A percentile compares a stretch with the other conserved stretches of the same genome.
phyloP scores from a whole-genome alignment of 1,140 invertebrate genomes.

The Aphaenogaster floridana region DNA sequence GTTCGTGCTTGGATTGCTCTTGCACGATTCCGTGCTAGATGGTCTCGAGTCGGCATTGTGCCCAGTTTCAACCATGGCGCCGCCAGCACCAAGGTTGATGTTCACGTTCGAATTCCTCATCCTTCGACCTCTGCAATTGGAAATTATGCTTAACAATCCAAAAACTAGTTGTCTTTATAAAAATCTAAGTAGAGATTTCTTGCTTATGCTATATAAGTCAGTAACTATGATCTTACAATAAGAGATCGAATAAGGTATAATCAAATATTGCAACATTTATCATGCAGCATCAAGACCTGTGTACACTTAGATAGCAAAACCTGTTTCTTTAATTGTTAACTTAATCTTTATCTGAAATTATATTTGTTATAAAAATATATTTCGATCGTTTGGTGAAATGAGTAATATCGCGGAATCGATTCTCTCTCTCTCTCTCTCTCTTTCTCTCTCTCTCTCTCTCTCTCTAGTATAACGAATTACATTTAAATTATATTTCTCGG shows the following conservation, averaged over 20 bases:
- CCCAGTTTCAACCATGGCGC: constrained; percentile 84
- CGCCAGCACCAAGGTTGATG: constrained; percentile 82
- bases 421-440: too few species aligned
- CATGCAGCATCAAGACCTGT: not conserved
- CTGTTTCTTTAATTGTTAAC: not conserved
- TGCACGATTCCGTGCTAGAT: constrained; percentile 87
- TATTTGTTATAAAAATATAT: constrained; percentile 16
- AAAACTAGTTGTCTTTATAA: not conserved
- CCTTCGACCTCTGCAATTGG: constrained; percentile 81
- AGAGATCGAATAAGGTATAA: not conserved
- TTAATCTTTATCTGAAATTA: constrained; percentile 14
- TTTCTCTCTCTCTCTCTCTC: too few species aligned
- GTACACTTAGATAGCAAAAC: not conserved
- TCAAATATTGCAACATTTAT: not conserved
- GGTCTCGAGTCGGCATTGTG: constrained; percentile 84
- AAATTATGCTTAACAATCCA: not conserved
- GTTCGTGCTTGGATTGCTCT: constrained; percentile 83
- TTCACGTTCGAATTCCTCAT: constrained; percentile 84
- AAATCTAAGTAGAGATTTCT: not conserved
- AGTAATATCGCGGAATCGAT: not conserved
- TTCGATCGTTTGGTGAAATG: not conserved
- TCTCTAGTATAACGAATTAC: not conserved
- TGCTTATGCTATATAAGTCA: not conserved
- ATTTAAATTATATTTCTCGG: constrained; percentile 2
- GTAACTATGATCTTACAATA: not conserved